Evolutionary conservation across 1,140 invertebrate genomes (phyloP).

Genomic region (Contarinia nasturtii): DNA sequence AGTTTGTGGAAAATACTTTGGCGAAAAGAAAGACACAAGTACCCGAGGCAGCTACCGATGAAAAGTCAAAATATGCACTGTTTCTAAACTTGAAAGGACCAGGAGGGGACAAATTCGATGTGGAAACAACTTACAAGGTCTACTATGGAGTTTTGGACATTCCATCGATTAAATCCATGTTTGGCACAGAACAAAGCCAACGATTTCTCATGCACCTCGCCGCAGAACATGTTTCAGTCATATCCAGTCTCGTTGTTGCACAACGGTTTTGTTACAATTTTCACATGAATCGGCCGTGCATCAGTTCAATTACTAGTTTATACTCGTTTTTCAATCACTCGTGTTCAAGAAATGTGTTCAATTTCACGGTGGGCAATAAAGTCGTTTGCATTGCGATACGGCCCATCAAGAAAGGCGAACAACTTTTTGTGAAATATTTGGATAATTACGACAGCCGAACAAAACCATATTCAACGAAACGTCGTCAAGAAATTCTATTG

Average conservation of each 20-base stretch:
- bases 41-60: slow-evolving; percentile 18
- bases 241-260: not conserved
- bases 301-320: slow-evolving; percentile 19
- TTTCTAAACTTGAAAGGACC: not conserved
- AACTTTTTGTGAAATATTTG: not conserved
- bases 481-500: not conserved
- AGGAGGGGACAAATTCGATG: not conserved
- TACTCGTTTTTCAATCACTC: not conserved
- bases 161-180: slow-evolving; percentile 10
- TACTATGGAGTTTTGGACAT: slow-evolving; percentile 21
- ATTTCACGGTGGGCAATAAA: no score
- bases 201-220: not conserved
- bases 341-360: no score
- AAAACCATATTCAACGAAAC: not conserved
- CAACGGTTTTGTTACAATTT: not conserved
- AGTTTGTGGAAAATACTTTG: slow-evolving; percentile 13
- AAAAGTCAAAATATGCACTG: not conserved
- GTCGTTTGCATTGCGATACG: no score
- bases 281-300: not conserved
- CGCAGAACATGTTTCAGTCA: not conserved
- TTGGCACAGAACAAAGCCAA: not conserved
- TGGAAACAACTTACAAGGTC: not conserved
- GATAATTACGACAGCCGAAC: no score
- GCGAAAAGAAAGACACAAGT: slow-evolving; percentile 29
- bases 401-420: not conserved